Conservation (phyloP, 2,888 invertebrate genomes). For the Phorcus lineatus region DNA sequence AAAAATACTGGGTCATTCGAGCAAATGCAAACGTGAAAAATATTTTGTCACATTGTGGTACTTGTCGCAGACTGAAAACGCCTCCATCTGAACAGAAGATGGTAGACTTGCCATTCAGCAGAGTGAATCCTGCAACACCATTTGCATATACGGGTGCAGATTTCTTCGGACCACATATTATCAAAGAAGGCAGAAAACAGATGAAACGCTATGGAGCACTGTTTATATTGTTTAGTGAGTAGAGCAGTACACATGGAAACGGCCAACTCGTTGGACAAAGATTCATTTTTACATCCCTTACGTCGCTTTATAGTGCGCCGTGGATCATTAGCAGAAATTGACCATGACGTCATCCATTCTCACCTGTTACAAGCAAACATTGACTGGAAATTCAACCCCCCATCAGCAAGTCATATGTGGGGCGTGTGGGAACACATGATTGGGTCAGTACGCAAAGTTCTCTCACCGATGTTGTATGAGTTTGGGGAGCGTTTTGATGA, state of each 20-base stretch:
- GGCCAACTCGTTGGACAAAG: slow-evolving; percentile 39
- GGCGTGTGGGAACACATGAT: too few relatives aligned
- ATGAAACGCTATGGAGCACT: slow-evolving; percentile 62
- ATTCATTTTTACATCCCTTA: slow-evolving; percentile 44
- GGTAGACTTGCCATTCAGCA: slow-evolving; percentile 26
- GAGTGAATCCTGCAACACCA: slow-evolving; percentile 17
- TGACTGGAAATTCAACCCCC: neutral
- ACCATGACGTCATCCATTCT: neutral
- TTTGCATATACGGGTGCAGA: slow-evolving; percentile 29
- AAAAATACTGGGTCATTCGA: too few relatives aligned
- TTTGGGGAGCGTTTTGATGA: neutral
- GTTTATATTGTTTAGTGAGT: slow-evolving; percentile 65
- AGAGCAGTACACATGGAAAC: slow-evolving; percentile 66
- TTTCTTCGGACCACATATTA: slow-evolving; percentile 41
- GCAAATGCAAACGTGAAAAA: too few relatives aligned
- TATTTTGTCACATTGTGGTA: too few relatives aligned
- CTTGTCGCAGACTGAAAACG: too few relatives aligned
- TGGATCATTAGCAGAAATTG: slow-evolving; percentile 23
- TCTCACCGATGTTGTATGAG: too few relatives aligned
- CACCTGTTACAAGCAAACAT: neutral
- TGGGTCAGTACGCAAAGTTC: too few relatives aligned
- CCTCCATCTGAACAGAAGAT: slow-evolving; percentile 25
- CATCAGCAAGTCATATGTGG: neutral
- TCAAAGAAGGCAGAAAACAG: slow-evolving; percentile 54
- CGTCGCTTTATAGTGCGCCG: slow-evolving; percentile 33